These are phyloP conservation scores for Orchesellides sinensis DNA, from an alignment of 2,888 invertebrate species.

Conservation along the genomic window DNA sequence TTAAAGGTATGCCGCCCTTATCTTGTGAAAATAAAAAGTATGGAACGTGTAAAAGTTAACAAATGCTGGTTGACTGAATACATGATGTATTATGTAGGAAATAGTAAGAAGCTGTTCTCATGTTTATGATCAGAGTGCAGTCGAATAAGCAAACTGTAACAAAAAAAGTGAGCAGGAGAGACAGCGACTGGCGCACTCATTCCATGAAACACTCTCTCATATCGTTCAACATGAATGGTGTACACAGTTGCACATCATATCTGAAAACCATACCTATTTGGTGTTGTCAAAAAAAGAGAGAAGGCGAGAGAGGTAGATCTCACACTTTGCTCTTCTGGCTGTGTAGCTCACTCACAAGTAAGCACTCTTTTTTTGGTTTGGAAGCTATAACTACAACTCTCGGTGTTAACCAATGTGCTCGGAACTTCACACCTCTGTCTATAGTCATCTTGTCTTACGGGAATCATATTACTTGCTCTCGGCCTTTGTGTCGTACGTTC, in stretches of 20 bases:
- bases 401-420: slow-evolving; percentile 69
- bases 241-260: slow-evolving; percentile 24
- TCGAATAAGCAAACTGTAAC: slow-evolving; percentile 16
- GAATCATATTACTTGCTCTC: slow-evolving; percentile 69
- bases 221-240: slow-evolving; percentile 2
- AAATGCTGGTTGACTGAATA: slow-evolving; percentile 30
- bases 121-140: neutral
- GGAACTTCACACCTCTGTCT: slow-evolving; percentile 69
- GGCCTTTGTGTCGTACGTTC: slow-evolving; percentile 66
- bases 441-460: slow-evolving; percentile 66
- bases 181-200: slow-evolving; percentile 48
- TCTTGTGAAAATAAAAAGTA: slow-evolving; percentile 42
- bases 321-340: slow-evolving; percentile 24
- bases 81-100: slow-evolving; percentile 14
- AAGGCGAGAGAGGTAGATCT: slow-evolving; percentile 36
- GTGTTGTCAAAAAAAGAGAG: slow-evolving; percentile 52
- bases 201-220: slow-evolving; percentile 24
- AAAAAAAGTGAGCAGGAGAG: slow-evolving; percentile 15
- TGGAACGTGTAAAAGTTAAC: slow-evolving; percentile 18
- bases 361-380: slow-evolving; percentile 54
- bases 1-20: slow-evolving; percentile 34
- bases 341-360: slow-evolving; percentile 33
- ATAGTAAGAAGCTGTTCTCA: slow-evolving; percentile 1
- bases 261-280: neutral
- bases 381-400: slow-evolving; percentile 62